Percentiles rank a stretch among this genome's conserved stretches.
Conservation (phyloP, 2,797 vertebrate genomes). For the Syngnathus acus region DNA sequence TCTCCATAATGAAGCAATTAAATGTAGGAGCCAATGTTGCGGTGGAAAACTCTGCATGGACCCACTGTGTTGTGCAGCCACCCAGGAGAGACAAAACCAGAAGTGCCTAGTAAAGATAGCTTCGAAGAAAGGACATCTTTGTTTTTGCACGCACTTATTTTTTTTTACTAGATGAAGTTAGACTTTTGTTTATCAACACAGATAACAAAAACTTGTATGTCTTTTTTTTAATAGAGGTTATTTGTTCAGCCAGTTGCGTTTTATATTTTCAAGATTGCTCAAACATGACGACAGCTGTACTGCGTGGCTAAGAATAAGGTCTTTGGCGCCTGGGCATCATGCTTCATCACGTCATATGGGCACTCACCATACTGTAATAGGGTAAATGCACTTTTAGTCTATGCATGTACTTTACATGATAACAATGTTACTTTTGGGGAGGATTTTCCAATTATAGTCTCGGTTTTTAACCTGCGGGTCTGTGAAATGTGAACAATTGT, state of each 20-base stretch:
- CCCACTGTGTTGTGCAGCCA: slow-evolving; percentile 29
- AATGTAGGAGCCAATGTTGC: slow-evolving; percentile 19
- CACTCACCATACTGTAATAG: neutral
- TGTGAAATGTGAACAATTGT: neutral
- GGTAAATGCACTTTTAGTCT: neutral
- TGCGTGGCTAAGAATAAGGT: neutral
- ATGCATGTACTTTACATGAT: neutral
- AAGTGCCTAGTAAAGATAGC: neutral
- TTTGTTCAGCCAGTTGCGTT: neutral
- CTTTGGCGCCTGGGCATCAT: neutral
- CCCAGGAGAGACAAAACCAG: slow-evolving; percentile 25
- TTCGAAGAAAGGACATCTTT: neutral
- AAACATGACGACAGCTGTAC: neutral
- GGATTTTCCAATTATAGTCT: neutral
- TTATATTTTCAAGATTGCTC: no score
- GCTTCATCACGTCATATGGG: neutral
- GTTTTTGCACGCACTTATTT: neutral
- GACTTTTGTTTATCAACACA: neutral
- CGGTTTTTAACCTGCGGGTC: neutral
- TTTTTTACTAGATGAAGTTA: neutral
- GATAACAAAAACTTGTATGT: neutral
- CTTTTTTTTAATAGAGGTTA: neutral
- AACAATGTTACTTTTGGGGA: no score
- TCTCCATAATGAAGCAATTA: slow-evolving; percentile 46
- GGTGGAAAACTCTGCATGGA: slow-evolving; percentile 14